These are phyloP conservation scores for Brachionus rotundiformis DNA, from an alignment of 1,140 invertebrate species.

Conservation along the genomic window DNA sequence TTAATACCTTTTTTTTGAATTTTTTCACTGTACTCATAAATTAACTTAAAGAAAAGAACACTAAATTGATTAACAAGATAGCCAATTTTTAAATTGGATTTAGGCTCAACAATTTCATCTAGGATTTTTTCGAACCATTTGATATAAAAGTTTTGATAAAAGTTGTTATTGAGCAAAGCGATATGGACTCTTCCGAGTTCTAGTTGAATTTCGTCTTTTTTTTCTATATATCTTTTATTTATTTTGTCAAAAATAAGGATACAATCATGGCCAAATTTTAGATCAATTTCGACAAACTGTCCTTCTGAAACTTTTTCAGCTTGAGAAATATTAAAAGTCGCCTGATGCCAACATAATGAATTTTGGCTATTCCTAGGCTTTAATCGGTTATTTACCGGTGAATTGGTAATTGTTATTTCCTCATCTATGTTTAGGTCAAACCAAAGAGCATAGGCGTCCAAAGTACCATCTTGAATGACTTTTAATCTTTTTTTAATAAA, in stretches of 20 bases:
- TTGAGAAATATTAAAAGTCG: neutral
- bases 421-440: constrained; percentile 45
- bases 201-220: neutral
- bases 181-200: neutral
- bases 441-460: constrained; percentile 42
- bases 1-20: neutral
- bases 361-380: constrained; percentile 18
- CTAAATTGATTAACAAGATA: constrained; percentile 11
- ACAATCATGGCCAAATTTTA: constrained; percentile 13
- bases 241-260: constrained; percentile 13
- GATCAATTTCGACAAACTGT: neutral
- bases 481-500: neutral
- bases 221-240: neutral
- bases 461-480: neutral
- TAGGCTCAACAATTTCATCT: neutral
- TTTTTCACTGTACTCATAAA: neutral
- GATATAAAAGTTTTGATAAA: constrained; percentile 41
- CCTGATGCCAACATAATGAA: constrained; percentile 41
- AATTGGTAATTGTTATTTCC: constrained; percentile 31
- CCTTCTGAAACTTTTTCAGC: neutral
- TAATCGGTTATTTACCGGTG: neutral
- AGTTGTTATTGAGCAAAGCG: neutral
- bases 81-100: neutral
- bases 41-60: constrained; percentile 6
- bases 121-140: constrained; percentile 20